Conservation (phyloP, 1,140 invertebrate genomes). For the Drosophila tropicalis region DNA sequence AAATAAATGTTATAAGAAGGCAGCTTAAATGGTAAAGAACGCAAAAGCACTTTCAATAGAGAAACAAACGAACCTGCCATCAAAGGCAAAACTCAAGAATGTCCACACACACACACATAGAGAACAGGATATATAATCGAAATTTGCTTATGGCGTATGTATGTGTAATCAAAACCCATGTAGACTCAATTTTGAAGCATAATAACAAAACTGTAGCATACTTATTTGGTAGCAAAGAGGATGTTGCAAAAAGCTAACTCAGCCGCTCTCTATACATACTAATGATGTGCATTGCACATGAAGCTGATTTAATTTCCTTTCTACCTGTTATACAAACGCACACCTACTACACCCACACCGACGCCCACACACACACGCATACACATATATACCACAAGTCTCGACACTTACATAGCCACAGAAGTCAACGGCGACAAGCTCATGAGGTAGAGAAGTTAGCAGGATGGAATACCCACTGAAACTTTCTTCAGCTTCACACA, state of each 20-base stretch:
- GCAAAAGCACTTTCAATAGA: conserved; percentile 53
- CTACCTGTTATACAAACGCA: conserved; percentile 51
- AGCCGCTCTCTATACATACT: conserved; percentile 69
- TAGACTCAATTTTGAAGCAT: conserved; percentile 64
- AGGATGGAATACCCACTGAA: conserved; percentile 30
- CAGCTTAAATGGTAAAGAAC: conserved; percentile 66
- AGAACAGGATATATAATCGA: background rate
- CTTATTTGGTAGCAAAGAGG: conserved; percentile 31
- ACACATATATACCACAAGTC: conserved; percentile 15
- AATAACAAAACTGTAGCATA: conserved; percentile 64
- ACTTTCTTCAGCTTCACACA: conserved; percentile 61
- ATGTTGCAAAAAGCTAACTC: conserved; percentile 9
- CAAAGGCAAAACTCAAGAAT: conserved; percentile 10
- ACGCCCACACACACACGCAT: background rate
- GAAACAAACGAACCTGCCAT: conserved; percentile 43
- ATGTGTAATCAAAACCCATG: conserved; percentile 57
- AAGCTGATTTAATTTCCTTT: conserved; percentile 79
- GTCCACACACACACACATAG: background rate
- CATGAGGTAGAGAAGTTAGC: conserved; percentile 29
- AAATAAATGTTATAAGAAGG: conserved; percentile 78
- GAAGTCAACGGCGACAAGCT: conserved; percentile 64
- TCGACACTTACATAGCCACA: conserved; percentile 46
- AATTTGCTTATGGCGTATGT: conserved; percentile 14
- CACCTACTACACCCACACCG: conserved; percentile 5
- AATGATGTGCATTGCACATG: conserved; percentile 76